phyloP scores from a whole-genome alignment of 2,888 invertebrate genomes.

The Osmoderma eremita region DNA sequence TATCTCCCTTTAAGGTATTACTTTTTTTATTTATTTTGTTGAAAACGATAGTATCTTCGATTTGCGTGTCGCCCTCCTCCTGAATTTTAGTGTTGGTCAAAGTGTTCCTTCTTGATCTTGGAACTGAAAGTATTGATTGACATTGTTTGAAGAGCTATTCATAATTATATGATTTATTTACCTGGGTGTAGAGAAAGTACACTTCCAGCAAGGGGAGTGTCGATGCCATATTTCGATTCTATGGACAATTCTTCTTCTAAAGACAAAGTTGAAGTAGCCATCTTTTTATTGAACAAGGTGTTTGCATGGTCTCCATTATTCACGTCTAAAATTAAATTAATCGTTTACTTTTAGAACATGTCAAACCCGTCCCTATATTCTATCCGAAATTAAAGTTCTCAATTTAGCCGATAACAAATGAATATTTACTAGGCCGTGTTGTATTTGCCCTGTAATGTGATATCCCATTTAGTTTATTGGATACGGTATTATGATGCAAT shows the following conservation, averaged over 20 bases:
- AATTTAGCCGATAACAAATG: conserved; percentile 12
- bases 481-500: conserved; percentile 11
- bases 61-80: not conserved
- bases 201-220: conserved; percentile 60
- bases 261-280: conserved; percentile 24
- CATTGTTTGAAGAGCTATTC: not conserved
- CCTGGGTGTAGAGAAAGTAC: conserved; percentile 53
- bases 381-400: not conserved
- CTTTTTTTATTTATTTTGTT: conserved; percentile 30
- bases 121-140: not conserved
- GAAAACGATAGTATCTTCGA: not conserved
- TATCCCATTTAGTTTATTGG: conserved; percentile 32
- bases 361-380: not conserved
- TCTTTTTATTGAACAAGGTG: conserved; percentile 6
- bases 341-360: not conserved
- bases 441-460: conserved; percentile 21
- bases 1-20: conserved; percentile 17
- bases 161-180: conserved; percentile 27
- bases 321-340: conserved; percentile 9
- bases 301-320: not conserved
- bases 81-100: not conserved
- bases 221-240: conserved; percentile 62
- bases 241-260: conserved; percentile 58
- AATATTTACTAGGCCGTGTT: conserved; percentile 7
- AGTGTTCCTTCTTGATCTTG: conserved; percentile 32